Base-by-base conservation (phyloP, 2,888 invertebrate species). In the Drosophila paranaensis region DNA sequence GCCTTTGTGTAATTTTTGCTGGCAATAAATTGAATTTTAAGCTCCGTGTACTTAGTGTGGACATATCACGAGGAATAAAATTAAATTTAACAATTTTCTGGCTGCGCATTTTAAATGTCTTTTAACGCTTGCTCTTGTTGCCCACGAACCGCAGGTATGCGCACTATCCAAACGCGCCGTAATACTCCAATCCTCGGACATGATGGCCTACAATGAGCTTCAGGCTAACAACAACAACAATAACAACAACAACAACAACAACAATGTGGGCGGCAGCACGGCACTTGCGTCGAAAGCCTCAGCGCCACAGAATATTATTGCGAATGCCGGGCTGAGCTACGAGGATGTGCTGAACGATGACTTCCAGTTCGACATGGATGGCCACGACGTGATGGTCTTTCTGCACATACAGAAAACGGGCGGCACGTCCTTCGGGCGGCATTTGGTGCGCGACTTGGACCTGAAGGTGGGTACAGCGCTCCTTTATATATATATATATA, bases 381-480 rank as follows among this genome's bases (percentile, higher is more conserved):
- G 97, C 13, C 97, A 97, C 90, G 99, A 99, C 94, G 99, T 99
- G 64, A 97, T 99, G 95, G 99, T 99, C 95, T 99, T 95, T 94
- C 90, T 99, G 81, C 99, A 99, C 93, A 99, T 99, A 93, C 99
- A 99, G 93, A 99, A 99, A 94, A 99, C 99, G 60, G 99, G 99
- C 62, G 99, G 99, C 35, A 99, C 99, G 45, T 96, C 98, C 9
- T 99, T 99, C 92, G 99, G 99, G 61, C 96, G 97, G 91, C 98
- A 99, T 93, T 95, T 99, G 84, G 99, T 99, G 66, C 96, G 97
- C 93, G 98, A 99, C 94, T 94, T 99, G 90, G 98, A 98, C 93
- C 94, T 95, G 63, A 95, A 95, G 94, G 95, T 95, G 78, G 81
- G 87, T 56, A 2, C 33, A 0, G 0, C 9, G 0, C 9, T 33